These are phyloP conservation scores for Epizoanthus illoricatus DNA, from an alignment of 92 coral and sea anemone genomes.

Conservation along the genomic window DNA sequence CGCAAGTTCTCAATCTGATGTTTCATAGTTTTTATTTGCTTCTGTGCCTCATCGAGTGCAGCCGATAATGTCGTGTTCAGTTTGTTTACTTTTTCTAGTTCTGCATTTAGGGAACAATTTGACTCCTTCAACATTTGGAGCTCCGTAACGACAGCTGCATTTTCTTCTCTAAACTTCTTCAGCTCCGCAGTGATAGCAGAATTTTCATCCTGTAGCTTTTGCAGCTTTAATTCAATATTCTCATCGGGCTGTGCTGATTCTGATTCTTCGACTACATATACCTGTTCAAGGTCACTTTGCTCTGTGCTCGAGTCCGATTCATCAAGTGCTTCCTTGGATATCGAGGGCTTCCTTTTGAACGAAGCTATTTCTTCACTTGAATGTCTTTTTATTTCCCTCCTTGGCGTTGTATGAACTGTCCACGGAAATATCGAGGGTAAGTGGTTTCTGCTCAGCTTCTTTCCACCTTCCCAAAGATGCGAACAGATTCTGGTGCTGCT, in stretches of 20 bases:
- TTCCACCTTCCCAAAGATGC: neutral
- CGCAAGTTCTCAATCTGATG: constrained; percentile 37
- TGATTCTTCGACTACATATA: neutral
- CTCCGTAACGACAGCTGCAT: constrained; percentile 25
- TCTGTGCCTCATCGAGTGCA: constrained; percentile 32
- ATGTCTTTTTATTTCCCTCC: constrained; percentile 31
- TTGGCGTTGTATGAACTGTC: constrained; percentile 20
- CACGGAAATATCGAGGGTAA: constrained; percentile 44
- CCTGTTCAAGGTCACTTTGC: neutral
- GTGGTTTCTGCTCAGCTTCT: constrained; percentile 37
- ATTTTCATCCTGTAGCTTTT: constrained; percentile 24
- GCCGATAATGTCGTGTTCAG: constrained; percentile 11
- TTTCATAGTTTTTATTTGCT: constrained; percentile 29
- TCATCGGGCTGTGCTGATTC: neutral
- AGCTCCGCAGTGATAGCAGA: constrained; percentile 9
- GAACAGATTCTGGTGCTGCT: constrained; percentile 41
- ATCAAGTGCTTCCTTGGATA: neutral
- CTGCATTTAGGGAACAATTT: constrained; percentile 8
- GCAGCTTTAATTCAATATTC: constrained; percentile 1
- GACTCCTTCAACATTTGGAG: constrained; percentile 27
- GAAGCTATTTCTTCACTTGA: neutral
- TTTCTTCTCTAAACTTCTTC: constrained; percentile 33
- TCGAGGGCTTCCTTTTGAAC: constrained; percentile 22
- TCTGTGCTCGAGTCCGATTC: constrained; percentile 12
- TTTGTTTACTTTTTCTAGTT: constrained; percentile 33